Evolutionary conservation across 2,797 vertebrate genomes (phyloP), one percentile per base, ranked within the genome.

Genomic region (Macroramphosus scolopax): DNA sequence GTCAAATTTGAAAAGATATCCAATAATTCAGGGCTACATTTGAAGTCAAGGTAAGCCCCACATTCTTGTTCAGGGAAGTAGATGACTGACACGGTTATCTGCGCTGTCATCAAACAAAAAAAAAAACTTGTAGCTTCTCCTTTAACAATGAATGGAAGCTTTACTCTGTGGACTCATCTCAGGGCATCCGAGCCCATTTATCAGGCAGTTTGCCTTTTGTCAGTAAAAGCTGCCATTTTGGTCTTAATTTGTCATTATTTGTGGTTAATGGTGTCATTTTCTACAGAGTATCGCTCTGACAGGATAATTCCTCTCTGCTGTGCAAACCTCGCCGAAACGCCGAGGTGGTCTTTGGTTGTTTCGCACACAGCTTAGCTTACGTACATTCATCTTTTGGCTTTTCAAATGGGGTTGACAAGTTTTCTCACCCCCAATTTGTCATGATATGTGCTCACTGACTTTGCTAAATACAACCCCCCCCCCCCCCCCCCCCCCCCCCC

Each of bases 401-500:
- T 83, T 81, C 63, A 81, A 70, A 73, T 65, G 17, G 2, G 18
- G 17, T 33, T 76, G 80, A 81, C 81, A 82, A 36, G 32, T 78
- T 79, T 78, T 75, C 66, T 77, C 51, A 67, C 56, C 41, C 51
- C 57, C 53, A 80, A 85, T 86, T 85, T 79, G 68, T 85, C 83
- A 80, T 75, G 45, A 53, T 70, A 71, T 67, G 51, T 55, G 54
- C 57, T 57, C 22, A n/a, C 46, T 50, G 68, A 68, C 75, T 74
- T 54, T 10, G 31, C 63, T 41, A 32, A 58, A 62, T 48, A 38
- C 47, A 38, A 13, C 7, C 42, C 53, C 51, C 54, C 16, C 14
- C 66, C 58, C 53, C 33, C 33, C 50, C 2, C 40, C 42, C 52
- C 53, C 13, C 15, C 61, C 64, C 63, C n/a, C n/a, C n/a, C n/a